Evolutionary conservation across 1,140 invertebrate species (phyloP), one percentile per base, ranked within the genome.

Genomic region (Phortica variegata): DNA sequence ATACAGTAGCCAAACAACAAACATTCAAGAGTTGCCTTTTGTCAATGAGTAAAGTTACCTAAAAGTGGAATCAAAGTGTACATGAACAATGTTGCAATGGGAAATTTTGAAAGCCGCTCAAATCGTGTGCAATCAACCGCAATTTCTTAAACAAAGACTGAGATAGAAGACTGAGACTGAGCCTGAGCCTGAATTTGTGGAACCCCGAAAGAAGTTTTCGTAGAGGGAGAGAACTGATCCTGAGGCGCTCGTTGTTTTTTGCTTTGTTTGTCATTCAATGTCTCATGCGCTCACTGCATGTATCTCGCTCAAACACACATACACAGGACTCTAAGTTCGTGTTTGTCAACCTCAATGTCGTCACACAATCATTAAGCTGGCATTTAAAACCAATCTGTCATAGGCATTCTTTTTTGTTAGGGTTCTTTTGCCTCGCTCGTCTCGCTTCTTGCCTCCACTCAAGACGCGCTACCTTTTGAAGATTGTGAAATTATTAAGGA

Each of bases 61-160:
- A 44, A 56, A 51, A 65, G 54, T 61, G 61, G 49, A 54, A 46
- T 43, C 36, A 40, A 47, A 10, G 10, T 26, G 23, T 26, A 6
- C 5, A 26, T 26, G 23, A 26, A 6, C 5, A n/a, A 26, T n/a
- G n/a, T 36, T 6, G 33, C 33, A n/a, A 13, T 36, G 16, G 12
- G 33, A 36, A 36, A 5, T n/a, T 8, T n/a, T 44, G 21, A 19
- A 26, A 26, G 23, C 23, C 32, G n/a, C 60, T 60, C 42, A 60
- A 65, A 70, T 70, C 57, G 60, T 71, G 68, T 71, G 68, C 68
- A 68, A 71, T 66, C 66, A 71, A 71, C 66, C 66, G 62, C 66
- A 71, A 54, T 71, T 59, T 58, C 51, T 50, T 52, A 43, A 58
- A 71, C 66, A 71, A 70, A 43, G 48, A 29, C 10, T 9, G 26